Conservation (phyloP, 1,140 invertebrate genomes). For the Drosophila rhopaloa region DNA sequence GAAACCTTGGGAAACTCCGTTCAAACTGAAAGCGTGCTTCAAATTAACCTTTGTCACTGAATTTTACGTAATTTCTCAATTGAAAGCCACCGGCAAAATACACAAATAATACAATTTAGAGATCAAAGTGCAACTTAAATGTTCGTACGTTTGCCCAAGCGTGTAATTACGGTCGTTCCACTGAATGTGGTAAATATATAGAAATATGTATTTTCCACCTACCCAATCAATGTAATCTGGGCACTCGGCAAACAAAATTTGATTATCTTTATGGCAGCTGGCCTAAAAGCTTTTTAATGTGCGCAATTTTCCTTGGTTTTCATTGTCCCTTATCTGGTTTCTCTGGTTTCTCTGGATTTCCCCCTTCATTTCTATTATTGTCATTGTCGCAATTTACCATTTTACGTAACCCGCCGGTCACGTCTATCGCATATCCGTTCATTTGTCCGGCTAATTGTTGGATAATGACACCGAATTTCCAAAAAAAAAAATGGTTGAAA, state of each 20-base stretch:
- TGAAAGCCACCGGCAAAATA: conserved; percentile 35
- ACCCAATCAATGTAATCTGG: conserved; percentile 52
- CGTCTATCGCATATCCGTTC: conserved; percentile 46
- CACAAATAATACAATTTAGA: conserved; percentile 24
- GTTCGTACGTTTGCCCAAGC: conserved; percentile 17
- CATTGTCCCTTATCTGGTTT: background rate
- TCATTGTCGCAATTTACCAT: conserved; percentile 48
- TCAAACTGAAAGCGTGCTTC: conserved; percentile 25
- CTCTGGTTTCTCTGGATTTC: background rate
- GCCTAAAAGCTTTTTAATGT: conserved; percentile 59
- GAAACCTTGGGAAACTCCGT: conserved; percentile 28
- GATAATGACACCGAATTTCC: conserved; percentile 42
- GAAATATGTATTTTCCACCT: conserved; percentile 24
- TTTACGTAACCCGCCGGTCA: conserved; percentile 51
- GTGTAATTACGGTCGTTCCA: conserved; percentile 38
- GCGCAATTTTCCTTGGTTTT: conserved; percentile 41
- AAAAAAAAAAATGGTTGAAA: background rate
- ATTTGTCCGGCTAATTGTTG: conserved; percentile 54
- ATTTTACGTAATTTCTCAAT: conserved; percentile 45
- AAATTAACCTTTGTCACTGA: conserved; percentile 39
- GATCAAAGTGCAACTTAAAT: conserved; percentile 46
- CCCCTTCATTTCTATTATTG: conserved; percentile 34
- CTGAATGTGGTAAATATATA: conserved; percentile 14
- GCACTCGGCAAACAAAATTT: conserved; percentile 42
- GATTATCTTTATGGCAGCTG: conserved; percentile 46